Evolutionary conservation across 2,797 vertebrate genomes (phyloP).

Genomic region (Fratercula arctica): DNA sequence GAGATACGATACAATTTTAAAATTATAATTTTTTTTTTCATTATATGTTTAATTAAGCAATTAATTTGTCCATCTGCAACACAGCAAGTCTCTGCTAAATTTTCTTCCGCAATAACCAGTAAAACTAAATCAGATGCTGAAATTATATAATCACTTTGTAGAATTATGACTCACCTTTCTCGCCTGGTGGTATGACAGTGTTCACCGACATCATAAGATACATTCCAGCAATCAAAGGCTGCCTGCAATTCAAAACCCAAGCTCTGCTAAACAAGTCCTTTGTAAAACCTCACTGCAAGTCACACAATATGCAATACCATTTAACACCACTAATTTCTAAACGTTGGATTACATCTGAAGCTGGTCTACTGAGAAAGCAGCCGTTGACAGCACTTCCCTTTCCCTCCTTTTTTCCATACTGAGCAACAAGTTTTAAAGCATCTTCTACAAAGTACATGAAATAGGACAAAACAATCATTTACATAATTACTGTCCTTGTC

Average conservation of each 20-base stretch:
- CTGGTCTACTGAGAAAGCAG: background rate
- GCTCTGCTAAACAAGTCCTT: background rate
- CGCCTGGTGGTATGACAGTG: slow-evolving; percentile 89
- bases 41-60: background rate
- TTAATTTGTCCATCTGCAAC: background rate
- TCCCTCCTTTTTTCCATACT: background rate
- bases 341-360: background rate
- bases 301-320: background rate
- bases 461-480: background rate
- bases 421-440: background rate
- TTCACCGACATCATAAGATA: slow-evolving; percentile 95
- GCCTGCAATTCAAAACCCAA: slow-evolving; percentile 76
- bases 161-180: slow-evolving; percentile 80
- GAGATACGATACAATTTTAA: background rate
- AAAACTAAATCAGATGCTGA: background rate
- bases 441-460: background rate
- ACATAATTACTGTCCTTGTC: background rate
- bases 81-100: background rate
- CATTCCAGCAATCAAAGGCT: slow-evolving; percentile 95
- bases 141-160: background rate
- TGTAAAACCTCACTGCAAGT: background rate
- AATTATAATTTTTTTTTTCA: background rate
- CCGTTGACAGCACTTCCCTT: background rate
- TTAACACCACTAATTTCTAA: background rate
- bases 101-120: background rate